Percentiles rank a stretch among this genome's conserved stretches.
These are phyloP conservation scores for Sphaerodactylus townsendi DNA, from an alignment of 2,113 vertebrate genomes.

Conservation along the genomic window DNA sequence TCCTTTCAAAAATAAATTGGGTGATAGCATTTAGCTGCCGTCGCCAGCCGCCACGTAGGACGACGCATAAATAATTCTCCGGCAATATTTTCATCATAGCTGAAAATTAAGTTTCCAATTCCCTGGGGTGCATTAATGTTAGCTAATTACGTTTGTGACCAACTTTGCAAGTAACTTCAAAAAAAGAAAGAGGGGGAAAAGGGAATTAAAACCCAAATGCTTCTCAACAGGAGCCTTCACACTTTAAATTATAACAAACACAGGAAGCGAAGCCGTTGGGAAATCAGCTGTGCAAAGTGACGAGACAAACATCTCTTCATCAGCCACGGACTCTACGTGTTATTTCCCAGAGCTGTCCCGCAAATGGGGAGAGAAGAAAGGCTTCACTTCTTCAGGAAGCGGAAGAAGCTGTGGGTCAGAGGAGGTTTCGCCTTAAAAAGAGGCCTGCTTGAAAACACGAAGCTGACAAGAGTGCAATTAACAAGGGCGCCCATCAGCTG, in stretches of 20 bases:
- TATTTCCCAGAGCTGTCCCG: conserved; percentile 58
- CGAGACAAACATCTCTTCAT: conserved; percentile 46
- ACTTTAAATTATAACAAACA: conserved; percentile 52
- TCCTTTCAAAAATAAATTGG: conserved; percentile 31
- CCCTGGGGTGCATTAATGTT: conserved; percentile 66
- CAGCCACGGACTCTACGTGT: conserved; percentile 48
- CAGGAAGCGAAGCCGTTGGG: conserved; percentile 54
- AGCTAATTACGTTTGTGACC: conserved; percentile 69
- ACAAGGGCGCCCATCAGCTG: not conserved
- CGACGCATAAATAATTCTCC: conserved; percentile 62
- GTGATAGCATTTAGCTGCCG: conserved; percentile 48
- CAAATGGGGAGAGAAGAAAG: conserved; percentile 34
- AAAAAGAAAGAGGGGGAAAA: conserved; percentile 4
- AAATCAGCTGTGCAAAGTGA: conserved; percentile 49
- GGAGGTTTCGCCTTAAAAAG: not conserved
- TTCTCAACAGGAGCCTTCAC: conserved; percentile 60
- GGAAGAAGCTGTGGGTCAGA: not conserved
- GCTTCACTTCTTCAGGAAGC: conserved; percentile 52
- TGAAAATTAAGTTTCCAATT: conserved; percentile 66
- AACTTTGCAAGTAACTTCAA: conserved; percentile 51
- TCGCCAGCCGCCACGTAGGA: conserved; percentile 42
- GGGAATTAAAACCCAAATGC: conserved; percentile 58
- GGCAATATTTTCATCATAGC: conserved; percentile 58
- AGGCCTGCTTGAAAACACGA: not conserved
- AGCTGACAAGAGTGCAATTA: conserved; percentile 33